These are phyloP conservation scores for Gorsachius goisagi DNA, from an alignment of 2,113 vertebrate genomes.

Conservation along the genomic window DNA sequence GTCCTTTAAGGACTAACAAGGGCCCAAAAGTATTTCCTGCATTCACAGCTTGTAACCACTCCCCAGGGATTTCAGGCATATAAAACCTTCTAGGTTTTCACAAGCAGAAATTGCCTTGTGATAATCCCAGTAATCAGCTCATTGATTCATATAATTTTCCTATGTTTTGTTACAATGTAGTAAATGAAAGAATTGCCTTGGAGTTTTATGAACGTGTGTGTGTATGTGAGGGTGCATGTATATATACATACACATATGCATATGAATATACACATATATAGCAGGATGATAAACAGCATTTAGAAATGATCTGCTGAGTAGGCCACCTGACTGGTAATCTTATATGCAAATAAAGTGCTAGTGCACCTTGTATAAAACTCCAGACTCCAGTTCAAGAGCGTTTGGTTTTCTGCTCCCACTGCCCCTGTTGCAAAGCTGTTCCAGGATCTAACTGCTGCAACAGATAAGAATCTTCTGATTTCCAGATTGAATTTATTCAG, in stretches of 20 bases:
- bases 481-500: conserved; percentile 31
- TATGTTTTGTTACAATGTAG: neutral
- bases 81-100: neutral
- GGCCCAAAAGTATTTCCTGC: conserved; percentile 4
- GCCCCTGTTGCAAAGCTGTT: neutral
- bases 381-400: neutral
- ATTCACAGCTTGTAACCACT: neutral
- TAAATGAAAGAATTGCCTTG: neutral
- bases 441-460: neutral
- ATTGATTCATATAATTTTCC: neutral
- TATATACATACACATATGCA: too few relatives aligned
- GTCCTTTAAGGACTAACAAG: neutral
- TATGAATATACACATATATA: neutral
- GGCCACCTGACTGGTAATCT: neutral
- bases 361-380: neutral
- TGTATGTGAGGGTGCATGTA: neutral
- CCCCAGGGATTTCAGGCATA: neutral
- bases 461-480: conserved; percentile 19
- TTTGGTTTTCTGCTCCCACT: neutral
- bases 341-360: neutral
- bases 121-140: neutral
- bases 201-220: neutral
- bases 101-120: neutral
- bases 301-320: neutral
- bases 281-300: neutral